phyloP scores from a whole-genome alignment of 1,140 invertebrate species.

The Hypothenemus hampei region DNA sequence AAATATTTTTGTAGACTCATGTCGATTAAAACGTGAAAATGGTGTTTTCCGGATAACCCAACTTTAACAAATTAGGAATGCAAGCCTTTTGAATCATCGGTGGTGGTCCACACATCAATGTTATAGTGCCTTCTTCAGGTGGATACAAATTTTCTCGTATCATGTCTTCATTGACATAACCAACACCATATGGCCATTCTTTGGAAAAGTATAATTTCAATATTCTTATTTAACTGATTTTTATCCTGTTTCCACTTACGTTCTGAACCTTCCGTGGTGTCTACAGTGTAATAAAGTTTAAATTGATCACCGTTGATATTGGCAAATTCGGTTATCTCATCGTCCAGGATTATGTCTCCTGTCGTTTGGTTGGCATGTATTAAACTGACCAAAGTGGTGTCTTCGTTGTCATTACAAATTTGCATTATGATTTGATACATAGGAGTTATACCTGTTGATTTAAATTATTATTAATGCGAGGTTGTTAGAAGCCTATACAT shows the following conservation, averaged over 20 bases:
- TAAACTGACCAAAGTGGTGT: slow-evolving; percentile 75
- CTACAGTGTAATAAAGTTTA: slow-evolving; percentile 92
- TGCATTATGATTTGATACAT: slow-evolving; percentile 91
- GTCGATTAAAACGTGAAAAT: too few relatives aligned
- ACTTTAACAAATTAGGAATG: slow-evolving; percentile 88
- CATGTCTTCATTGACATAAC: slow-evolving; percentile 92
- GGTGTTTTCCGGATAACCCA: too few relatives aligned
- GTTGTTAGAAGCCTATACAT: too few relatives aligned
- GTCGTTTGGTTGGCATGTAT: slow-evolving; percentile 98
- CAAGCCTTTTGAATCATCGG: slow-evolving; percentile 99
- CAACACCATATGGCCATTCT: slow-evolving; percentile 90
- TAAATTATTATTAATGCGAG: too few relatives aligned
- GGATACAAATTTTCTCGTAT: slow-evolving; percentile 82
- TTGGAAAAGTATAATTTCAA: slow-evolving; percentile 25
- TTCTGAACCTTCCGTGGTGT: slow-evolving; percentile 73
- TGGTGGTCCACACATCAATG: slow-evolving; percentile 96
- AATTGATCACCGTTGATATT: slow-evolving; percentile 73
- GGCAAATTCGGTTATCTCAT: slow-evolving; percentile 82
- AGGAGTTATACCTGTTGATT: slow-evolving; percentile 87
- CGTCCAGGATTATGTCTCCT: slow-evolving; percentile 87
- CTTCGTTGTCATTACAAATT: slow-evolving; percentile 74
- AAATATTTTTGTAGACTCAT: too few relatives aligned
- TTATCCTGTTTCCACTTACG: too few relatives aligned
- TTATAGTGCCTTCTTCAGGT: slow-evolving; percentile 71
- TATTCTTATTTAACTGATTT: too few relatives aligned